Evolutionary conservation across 2,888 invertebrate genomes (phyloP).

Genomic region (Augochlorella aurata): DNA sequence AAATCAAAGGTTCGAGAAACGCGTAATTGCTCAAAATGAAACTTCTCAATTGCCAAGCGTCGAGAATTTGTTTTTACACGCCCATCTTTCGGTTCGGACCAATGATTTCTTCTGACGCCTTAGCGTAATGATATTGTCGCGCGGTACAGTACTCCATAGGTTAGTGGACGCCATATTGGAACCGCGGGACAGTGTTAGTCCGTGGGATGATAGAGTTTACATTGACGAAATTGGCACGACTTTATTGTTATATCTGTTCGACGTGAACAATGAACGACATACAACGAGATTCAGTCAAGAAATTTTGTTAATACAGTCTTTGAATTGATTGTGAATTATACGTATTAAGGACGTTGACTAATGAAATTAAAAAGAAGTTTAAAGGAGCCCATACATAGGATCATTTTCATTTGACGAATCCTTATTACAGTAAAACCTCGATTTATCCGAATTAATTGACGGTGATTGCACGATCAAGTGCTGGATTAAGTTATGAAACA

Average conservation of each 20-base stretch:
- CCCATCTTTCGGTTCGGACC: constrained; percentile 33
- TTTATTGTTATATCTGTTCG: constrained; percentile 8
- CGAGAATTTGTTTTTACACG: constrained; percentile 13
- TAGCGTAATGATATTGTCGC: not conserved
- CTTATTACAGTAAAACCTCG: constrained; percentile 15
- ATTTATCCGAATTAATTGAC: not conserved
- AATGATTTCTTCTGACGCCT: not conserved
- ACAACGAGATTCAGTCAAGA: constrained; percentile 12
- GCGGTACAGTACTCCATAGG: constrained; percentile 11
- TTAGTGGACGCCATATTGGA: not conserved
- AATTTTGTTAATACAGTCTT: constrained; percentile 7
- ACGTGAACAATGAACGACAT: constrained; percentile 2
- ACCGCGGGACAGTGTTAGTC: not conserved
- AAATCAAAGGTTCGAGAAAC: constrained; percentile 17
- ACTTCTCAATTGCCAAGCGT: constrained; percentile 28
- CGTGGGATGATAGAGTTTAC: not conserved
- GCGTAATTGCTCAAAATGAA: constrained; percentile 59
- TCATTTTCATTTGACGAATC: constrained; percentile 10
- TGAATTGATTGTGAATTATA: constrained; percentile 10
- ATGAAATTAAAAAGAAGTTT: constrained; percentile 16
- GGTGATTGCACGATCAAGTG: not conserved
- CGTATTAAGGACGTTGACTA: constrained; percentile 7
- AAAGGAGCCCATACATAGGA: constrained; percentile 2
- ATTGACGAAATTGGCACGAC: constrained; percentile 7
- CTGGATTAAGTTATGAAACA: not conserved